Evolutionary conservation across 2,888 invertebrate species (phyloP), one percentile per base, ranked within the genome.

Genomic region (Tachina fera): DNA sequence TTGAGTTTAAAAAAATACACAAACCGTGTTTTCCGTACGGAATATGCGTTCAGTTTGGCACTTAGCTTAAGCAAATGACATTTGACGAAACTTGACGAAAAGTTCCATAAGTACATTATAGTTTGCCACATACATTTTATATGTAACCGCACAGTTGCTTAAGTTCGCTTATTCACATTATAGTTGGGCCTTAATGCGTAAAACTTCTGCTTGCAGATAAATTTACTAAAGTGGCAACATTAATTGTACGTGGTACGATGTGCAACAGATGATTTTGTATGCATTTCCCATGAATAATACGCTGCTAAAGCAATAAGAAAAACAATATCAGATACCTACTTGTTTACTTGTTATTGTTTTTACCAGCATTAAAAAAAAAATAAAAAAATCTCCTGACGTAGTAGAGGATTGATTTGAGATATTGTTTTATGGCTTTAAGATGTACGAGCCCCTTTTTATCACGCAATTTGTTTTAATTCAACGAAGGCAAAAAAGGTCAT

Each of bases 371-470:
- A 53, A 75, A 22, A 75, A 31, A 31, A 31, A 31, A 31, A 75
- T 3, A 31, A 2, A 22, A 75, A 77, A 45, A 39, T 68, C 19
- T 67, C 16, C 65, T 77, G 77, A 77, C 77, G 77, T 77, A 58
- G 77, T 60, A 11, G 41, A 60, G n/a, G 77, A 51, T 60, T 68
- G 41, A 61, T 70, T 68, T 61, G 16, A 31, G 53, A 43, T 61
- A 60, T 60, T 61, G 31, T 41, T 41, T 9, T 70, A 61, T 45
- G 51, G 51, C 9, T 61, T 70, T 31, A n/a, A 51, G 41, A 49
- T 51, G 70, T 70, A 19, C 78, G 78, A 31, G 70, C 78, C 78
- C 61, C 70, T 61, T 78, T 70, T 61, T 70, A 58, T 19, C 58
- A 61, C 43, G 61, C 78, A 61, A 58, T 78, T 70, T 49, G 31